Percentiles rank a stretch among this genome's conserved stretches.
Conservation (phyloP, 2,113 vertebrate genomes). For the Phyllopteryx taeniolatus region DNA sequence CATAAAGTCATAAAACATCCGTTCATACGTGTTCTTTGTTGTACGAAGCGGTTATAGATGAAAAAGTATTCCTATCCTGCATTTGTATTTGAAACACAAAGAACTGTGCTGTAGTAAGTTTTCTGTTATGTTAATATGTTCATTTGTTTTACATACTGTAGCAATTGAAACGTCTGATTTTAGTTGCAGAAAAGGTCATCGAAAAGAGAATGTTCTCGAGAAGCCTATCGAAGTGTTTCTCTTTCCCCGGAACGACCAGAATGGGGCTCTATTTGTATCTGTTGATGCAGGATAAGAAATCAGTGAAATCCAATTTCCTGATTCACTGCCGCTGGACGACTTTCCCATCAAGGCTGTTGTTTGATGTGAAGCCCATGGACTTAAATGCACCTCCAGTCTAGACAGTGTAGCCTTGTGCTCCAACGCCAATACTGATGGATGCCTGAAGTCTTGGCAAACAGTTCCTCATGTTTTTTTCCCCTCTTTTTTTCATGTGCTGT, state of each 20-base stretch:
- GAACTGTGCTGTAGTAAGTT: no score
- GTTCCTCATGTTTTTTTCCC: constrained; percentile 44
- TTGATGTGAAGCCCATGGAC: constrained; percentile 18
- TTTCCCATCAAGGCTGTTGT: constrained; percentile 30
- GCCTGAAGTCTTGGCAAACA: constrained; percentile 37
- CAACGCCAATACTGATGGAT: constrained; percentile 27
- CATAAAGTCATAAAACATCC: no score
- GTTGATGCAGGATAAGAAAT: background rate
- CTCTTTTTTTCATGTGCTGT: constrained; percentile 65
- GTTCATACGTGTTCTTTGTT: no score
- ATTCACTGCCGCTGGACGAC: constrained; percentile 11
- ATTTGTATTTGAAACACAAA: no score
- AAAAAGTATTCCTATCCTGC: no score
- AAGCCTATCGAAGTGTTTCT: background rate
- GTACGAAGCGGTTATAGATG: no score
- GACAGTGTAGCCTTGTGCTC: constrained; percentile 25
- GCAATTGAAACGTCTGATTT: background rate
- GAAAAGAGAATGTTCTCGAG: background rate
- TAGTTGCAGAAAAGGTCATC: background rate
- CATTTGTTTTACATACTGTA: background rate
- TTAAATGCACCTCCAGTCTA: constrained; percentile 36
- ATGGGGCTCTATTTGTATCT: background rate
- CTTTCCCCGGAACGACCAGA: no score
- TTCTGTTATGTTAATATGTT: no score
- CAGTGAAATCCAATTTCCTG: constrained; percentile 16